phyloP scores from a whole-genome alignment of 1,140 invertebrate species.

The Eueides isabella region DNA sequence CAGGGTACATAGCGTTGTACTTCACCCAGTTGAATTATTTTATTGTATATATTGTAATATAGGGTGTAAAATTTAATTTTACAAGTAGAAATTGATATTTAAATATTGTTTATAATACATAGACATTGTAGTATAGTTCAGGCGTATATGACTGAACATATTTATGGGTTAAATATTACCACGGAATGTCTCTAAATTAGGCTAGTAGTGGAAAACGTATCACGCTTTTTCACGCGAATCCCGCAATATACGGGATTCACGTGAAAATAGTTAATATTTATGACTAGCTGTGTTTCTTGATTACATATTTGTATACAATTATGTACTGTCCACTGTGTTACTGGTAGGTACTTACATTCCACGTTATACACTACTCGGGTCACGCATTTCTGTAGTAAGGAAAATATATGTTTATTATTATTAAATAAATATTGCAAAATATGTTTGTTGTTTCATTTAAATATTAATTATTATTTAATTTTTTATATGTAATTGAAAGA shows the following conservation, averaged over 20 bases:
- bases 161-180: neutral
- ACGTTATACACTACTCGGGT: conserved; percentile 53
- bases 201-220: neutral
- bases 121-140: neutral
- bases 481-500: too few species aligned
- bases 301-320: neutral
- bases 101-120: conserved; percentile 20
- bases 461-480: too few species aligned
- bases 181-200: neutral
- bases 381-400: conserved; percentile 61
- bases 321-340: neutral
- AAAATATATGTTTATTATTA: conserved; percentile 53
- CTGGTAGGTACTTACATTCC: conserved; percentile 72
- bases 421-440: conserved; percentile 47
- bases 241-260: neutral
- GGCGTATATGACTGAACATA: neutral
- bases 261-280: neutral
- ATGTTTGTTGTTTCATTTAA: conserved; percentile 16
- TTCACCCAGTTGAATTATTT: conserved; percentile 62
- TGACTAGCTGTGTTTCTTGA: neutral
- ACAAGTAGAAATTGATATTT: conserved; percentile 53
- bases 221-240: neutral
- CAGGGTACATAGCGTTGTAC: conserved; percentile 62
- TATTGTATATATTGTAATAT: conserved; percentile 71
- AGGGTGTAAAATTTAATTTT: conserved; percentile 50